Percentiles rank a stretch among this genome's conserved stretches.
phyloP scores from a whole-genome alignment of 2,888 invertebrate genomes.

The Meteorus cinctellus region DNA sequence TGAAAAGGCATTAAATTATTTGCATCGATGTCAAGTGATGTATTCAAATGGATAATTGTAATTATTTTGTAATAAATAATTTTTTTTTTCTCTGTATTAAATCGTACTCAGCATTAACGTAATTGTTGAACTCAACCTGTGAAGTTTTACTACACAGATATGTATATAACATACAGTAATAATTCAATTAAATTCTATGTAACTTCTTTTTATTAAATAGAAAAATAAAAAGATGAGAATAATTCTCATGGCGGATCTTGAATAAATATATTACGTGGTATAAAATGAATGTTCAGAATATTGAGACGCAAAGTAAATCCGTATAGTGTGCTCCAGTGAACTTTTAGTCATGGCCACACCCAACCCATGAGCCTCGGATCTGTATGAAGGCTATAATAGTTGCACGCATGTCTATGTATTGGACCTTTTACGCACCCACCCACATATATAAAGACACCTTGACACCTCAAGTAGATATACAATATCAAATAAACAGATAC shows the following conservation, averaged over 20 bases:
- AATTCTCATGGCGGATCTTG: constrained; percentile 15
- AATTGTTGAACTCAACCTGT: constrained; percentile 41
- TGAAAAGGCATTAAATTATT: constrained; percentile 68
- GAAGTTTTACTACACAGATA: background rate
- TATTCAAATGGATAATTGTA: constrained; percentile 66
- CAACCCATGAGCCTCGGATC: constrained; percentile 59
- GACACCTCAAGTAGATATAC: background rate
- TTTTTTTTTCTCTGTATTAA: background rate
- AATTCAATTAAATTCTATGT: background rate
- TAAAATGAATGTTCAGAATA: constrained; percentile 37
- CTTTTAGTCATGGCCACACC: constrained; percentile 74
- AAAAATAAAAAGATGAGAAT: background rate
- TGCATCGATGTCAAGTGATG: constrained; percentile 56
- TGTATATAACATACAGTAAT: background rate
- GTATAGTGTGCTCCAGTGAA: constrained; percentile 69
- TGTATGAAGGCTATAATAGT: constrained; percentile 53
- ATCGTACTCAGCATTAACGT: constrained; percentile 32
- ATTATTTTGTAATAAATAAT: constrained; percentile 44
- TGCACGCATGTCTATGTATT: constrained; percentile 29
- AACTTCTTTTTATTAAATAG: background rate
- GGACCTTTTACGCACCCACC: constrained; percentile 68
- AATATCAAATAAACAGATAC: constrained; percentile 13
- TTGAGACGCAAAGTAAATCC: background rate
- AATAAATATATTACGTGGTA: background rate
- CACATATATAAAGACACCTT: constrained; percentile 54